Conservation (phyloP, 2,113 vertebrate species). For the Lepus europaeus region DNA sequence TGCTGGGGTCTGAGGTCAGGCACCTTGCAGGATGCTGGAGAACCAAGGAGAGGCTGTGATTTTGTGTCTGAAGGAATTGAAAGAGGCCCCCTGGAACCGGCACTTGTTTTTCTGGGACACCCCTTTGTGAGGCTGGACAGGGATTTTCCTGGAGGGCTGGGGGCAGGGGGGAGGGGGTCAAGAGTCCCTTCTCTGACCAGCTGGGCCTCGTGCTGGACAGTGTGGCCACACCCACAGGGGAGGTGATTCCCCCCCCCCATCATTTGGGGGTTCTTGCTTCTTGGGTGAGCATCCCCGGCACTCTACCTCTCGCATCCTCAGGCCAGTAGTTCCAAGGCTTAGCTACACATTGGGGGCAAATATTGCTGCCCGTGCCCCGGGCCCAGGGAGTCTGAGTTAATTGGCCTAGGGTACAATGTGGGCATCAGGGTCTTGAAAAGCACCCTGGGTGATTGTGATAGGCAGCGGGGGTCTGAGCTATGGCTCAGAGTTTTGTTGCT, state of each 20-base stretch:
- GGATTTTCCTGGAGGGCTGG: background rate
- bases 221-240: background rate
- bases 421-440: background rate
- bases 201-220: background rate
- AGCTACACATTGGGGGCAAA: background rate
- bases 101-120: background rate
- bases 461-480: background rate
- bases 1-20: background rate
- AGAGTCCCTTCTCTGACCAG: background rate
- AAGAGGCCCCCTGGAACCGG: background rate
- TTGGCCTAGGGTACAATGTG: background rate
- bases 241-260: background rate
- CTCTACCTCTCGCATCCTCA: background rate
- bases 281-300: background rate
- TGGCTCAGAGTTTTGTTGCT: constrained; percentile 9
- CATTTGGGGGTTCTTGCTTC: background rate
- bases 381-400: background rate
- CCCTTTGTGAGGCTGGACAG: background rate
- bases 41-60: background rate
- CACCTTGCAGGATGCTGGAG: background rate
- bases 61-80: constrained; percentile 11
- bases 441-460: background rate
- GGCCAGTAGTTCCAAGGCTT: background rate
- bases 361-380: background rate
- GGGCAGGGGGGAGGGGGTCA: background rate